Percentiles rank a stretch among this genome's conserved stretches.
Evolutionary conservation across 2,113 vertebrate genomes (phyloP).

Genomic region (Aplodontia rufa): DNA sequence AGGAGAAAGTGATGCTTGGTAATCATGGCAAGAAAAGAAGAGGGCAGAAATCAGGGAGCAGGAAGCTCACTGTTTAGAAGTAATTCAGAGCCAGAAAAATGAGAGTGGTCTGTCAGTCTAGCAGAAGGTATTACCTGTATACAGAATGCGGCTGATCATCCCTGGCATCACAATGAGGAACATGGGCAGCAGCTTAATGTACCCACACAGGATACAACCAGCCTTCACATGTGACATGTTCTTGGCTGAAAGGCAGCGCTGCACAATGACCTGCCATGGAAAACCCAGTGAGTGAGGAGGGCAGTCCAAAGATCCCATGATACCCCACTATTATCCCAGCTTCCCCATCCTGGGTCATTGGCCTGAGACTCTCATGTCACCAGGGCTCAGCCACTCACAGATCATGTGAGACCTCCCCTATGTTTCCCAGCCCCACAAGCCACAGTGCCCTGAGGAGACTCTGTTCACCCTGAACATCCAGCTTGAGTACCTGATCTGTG

Average conservation of each 20-base stretch:
- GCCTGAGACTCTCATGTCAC: neutral
- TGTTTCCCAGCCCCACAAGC: neutral
- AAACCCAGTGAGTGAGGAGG: neutral
- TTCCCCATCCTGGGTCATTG: neutral
- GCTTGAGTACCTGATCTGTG: conserved; percentile 92
- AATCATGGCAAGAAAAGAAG: neutral
- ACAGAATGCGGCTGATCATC: conserved; percentile 97
- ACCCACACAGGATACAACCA: conserved; percentile 94
- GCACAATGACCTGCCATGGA: conserved; percentile 94
- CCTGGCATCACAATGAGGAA: conserved; percentile 97
- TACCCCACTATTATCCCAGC: neutral
- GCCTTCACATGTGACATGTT: conserved; percentile 97
- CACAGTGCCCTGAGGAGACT: neutral
- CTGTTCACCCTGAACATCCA: fast-evolving
- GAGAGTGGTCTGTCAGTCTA: neutral
- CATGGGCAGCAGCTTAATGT: conserved; percentile 97
- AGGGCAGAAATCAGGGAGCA: neutral
- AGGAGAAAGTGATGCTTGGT: neutral
- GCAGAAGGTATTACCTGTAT: conserved; percentile 85
- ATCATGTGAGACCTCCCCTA: neutral
- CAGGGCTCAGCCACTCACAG: neutral
- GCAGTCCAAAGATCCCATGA: neutral
- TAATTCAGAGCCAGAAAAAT: fast-evolving
- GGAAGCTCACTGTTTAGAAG: neutral
- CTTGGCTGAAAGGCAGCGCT: conserved; percentile 97